These are phyloP conservation scores for Eretmocerus hayati DNA, from an alignment of 2,888 invertebrate species.

Conservation along the genomic window DNA sequence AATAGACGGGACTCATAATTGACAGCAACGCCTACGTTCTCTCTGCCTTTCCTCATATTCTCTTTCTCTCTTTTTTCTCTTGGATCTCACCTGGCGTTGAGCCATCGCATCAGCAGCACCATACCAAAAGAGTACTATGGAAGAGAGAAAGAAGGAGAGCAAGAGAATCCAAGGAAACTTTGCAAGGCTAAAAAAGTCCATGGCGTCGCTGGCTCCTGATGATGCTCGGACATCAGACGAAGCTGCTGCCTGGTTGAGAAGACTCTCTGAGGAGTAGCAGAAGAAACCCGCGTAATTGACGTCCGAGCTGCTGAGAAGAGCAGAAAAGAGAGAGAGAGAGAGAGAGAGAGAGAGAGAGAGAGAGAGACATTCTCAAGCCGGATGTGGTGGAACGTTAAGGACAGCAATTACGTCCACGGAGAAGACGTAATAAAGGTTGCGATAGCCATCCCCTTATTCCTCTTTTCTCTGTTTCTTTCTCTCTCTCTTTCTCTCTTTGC, in stretches of 20 bases:
- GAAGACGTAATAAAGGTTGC: constrained; percentile 28
- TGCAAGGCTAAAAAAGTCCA: too few relatives aligned
- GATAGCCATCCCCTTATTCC: constrained; percentile 5
- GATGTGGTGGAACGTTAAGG: constrained; percentile 32
- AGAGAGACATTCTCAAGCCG: constrained; percentile 23
- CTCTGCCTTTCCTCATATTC: constrained; percentile 1
- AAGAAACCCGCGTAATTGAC: constrained; percentile 25
- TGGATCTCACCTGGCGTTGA: constrained; percentile 7
- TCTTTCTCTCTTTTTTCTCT: neutral
- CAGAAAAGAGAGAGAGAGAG: constrained; percentile 2
- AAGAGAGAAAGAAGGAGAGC: neutral
- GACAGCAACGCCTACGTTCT: constrained; percentile 36
- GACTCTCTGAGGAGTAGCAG: neutral
- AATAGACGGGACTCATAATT: constrained; percentile 37
- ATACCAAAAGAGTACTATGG: neutral
- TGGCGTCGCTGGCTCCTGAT: too few relatives aligned
- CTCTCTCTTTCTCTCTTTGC: too few relatives aligned
- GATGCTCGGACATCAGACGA: too few relatives aligned
- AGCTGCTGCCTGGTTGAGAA: neutral
- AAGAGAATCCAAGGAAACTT: neutral
- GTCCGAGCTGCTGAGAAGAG: constrained; percentile 14
- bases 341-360: constrained; percentile 9
- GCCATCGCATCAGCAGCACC: neutral
- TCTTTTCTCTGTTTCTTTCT: constrained; percentile 2
- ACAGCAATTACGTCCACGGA: constrained; percentile 31